Base-by-base conservation (phyloP, 2,113 vertebrate species). In the Myotis davidii region DNA sequence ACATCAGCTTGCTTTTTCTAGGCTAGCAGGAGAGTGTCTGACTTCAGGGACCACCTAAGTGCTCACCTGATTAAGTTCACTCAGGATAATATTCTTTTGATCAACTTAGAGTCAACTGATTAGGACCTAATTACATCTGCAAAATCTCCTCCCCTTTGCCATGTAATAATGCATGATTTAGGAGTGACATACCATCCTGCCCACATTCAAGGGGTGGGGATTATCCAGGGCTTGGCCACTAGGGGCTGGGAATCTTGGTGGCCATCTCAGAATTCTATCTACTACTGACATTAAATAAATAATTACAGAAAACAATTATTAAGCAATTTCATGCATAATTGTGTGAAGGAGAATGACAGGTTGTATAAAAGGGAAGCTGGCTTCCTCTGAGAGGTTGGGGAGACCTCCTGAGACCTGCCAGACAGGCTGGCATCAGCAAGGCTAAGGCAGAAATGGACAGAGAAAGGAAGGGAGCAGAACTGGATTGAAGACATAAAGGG, bases 221-320 rank as follows among this genome's bases (percentile, higher is more conserved):
- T 79, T 50, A 29, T 10, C 20, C 0, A 20, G 39, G 9, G 2
- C 6, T 61, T 86, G 0, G 25, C 20, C 1, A 32, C n/a, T 27
- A 8, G 13, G 39, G 65, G 5, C 14, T 52, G 32, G 2, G 34
- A 13, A 73, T 85, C 34, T 67, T 73, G 18, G 37, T 14, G 12
- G 34, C 23, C 42, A 74, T 78, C 21, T 78, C 79, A 90, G n/a
- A 96, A 85, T 85, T 76, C 37, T 78, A 32, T 11, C n/a, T 45
- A 21, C 6, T 12, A 50, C 37, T 25, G 9, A 67, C 61, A 88
- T 34, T 88, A 78, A 89, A 54, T 0, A 82, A 59, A 9, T 37
- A 59, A 82, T 81, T 90, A 48, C 48, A 82, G n/a, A 54, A 73
- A n/a, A 56, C 82, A 77, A 72, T 16, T 7, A 72, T 77, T 64